Evolutionary conservation across 2,113 vertebrate species (phyloP).

Genomic region (Columba livia): DNA sequence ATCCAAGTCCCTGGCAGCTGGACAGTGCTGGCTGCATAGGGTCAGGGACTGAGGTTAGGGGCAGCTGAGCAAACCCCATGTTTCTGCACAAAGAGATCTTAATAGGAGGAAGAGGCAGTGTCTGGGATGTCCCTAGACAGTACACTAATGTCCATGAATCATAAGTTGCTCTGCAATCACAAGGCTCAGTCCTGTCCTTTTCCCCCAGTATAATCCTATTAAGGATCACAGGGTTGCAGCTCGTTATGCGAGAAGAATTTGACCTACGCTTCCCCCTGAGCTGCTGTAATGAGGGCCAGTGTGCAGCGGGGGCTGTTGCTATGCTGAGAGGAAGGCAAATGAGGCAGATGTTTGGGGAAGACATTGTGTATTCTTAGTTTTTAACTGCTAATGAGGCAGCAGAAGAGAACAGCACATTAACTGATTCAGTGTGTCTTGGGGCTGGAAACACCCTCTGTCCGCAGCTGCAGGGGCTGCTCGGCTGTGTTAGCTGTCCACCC

Average conservation of each 20-base stretch:
- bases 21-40: neutral
- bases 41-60: neutral
- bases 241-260: constrained; percentile 32
- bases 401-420: neutral
- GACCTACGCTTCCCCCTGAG: neutral
- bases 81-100: neutral
- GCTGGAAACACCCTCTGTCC: constrained; percentile 8
- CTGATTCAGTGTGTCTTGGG: constrained; percentile 21
- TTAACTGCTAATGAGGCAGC: constrained; percentile 10
- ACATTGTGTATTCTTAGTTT: constrained; percentile 12
- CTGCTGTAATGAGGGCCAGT: neutral
- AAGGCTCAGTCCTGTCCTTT: constrained; percentile 16
- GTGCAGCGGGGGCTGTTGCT: neutral
- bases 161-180: neutral
- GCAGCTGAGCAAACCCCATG: neutral
- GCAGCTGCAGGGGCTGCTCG: constrained; percentile 29
- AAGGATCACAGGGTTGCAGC: constrained; percentile 40
- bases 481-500: neutral
- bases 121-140: constrained; percentile 25
- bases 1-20: neutral
- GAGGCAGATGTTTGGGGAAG: constrained; percentile 35
- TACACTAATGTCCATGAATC: neutral
- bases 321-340: neutral
- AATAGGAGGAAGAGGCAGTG: neutral
- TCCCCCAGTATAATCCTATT: constrained; percentile 33